Base-by-base conservation (phyloP, 2,797 vertebrate genomes). In the Myotis daubentonii region DNA sequence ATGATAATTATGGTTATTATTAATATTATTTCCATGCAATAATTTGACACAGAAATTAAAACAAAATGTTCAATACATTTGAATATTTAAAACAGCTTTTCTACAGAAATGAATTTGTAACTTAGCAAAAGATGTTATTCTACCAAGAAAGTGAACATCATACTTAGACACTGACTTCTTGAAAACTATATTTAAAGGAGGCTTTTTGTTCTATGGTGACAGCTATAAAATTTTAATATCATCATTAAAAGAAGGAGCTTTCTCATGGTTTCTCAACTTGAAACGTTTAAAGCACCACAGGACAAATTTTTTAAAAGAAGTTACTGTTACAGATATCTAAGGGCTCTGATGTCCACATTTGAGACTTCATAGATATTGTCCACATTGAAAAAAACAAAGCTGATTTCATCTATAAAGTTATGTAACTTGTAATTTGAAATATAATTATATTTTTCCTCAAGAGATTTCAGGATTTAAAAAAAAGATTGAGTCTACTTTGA, bases 201-300 rank as follows among this genome's bases (percentile, higher is more conserved):
- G 13, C 75, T 95, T 76, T 96, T 89, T 96, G 84, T 93, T 96
- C 83, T 49, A 78, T 80, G 49, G 83, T 91, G 88, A 96, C 81
- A 96, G 78, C 85, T 94, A 84, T 94, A 94, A 93, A 75, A 96
- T 95, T 94, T 95, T 95, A 89, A 92, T 84, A 81, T 94, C 55
- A 84, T 96, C 65, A 94, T 87, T 89, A 87, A 93, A 91, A 96
- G 66, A 89, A 90, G n/a, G 36, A 95, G n/a, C 36, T 92, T 84
- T 89, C 79, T 93, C 30, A 72, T 55, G 51, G 91, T 79, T 94
- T 93, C 76, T 93, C 68, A 95, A 49, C 81, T 87, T 89, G 76
- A 94, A 95, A 94, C 47, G 88, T 55, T 94, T 94, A 79, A 95
- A 95, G 68, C 41, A 87, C 41, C 38, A 75, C 22, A 80, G 49